Evolutionary conservation across 1,140 invertebrate genomes (phyloP).

Genomic region (Oppia nitens): DNA sequence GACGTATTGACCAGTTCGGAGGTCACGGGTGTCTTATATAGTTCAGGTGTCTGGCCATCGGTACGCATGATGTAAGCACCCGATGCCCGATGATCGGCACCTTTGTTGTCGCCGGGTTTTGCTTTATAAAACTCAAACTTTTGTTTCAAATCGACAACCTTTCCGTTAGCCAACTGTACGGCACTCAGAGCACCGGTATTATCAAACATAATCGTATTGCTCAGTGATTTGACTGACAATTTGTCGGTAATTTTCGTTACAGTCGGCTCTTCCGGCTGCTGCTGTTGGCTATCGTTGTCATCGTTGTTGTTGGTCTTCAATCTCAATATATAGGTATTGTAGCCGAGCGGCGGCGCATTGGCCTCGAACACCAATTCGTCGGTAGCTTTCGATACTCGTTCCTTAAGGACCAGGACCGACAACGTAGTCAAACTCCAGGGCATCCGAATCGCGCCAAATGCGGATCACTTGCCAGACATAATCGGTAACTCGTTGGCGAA

Average conservation of each 20-base stretch:
- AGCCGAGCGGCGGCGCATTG: conserved; percentile 32
- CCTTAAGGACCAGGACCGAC: conserved; percentile 77
- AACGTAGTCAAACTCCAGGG: conserved; percentile 76
- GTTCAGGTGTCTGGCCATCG: conserved; percentile 13
- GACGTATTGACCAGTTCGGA: not conserved
- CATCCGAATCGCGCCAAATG: conserved; percentile 42
- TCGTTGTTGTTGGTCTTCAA: too few species aligned
- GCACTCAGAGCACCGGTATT: conserved; percentile 10
- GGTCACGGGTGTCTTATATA: not conserved
- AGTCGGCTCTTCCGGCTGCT: not conserved
- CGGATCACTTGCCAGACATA: conserved; percentile 68
- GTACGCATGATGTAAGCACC: conserved; percentile 39
- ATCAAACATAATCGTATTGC: conserved; percentile 11
- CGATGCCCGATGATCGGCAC: conserved; percentile 17
- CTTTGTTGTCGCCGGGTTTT: conserved; percentile 3
- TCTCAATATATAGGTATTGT: conserved; percentile 27
- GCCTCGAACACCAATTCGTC: conserved; percentile 30
- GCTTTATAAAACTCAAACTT: conserved; percentile 14
- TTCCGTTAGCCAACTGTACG: conserved; percentile 21
- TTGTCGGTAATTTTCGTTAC: not conserved
- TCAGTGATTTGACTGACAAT: not conserved
- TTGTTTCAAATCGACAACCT: conserved; percentile 6
- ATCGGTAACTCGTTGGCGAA: conserved; percentile 51
- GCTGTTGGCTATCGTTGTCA: not conserved
- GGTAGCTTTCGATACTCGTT: conserved; percentile 25